Evolutionary conservation across 2,797 vertebrate genomes (phyloP).

Genomic region (Lerista edwardsae): DNA sequence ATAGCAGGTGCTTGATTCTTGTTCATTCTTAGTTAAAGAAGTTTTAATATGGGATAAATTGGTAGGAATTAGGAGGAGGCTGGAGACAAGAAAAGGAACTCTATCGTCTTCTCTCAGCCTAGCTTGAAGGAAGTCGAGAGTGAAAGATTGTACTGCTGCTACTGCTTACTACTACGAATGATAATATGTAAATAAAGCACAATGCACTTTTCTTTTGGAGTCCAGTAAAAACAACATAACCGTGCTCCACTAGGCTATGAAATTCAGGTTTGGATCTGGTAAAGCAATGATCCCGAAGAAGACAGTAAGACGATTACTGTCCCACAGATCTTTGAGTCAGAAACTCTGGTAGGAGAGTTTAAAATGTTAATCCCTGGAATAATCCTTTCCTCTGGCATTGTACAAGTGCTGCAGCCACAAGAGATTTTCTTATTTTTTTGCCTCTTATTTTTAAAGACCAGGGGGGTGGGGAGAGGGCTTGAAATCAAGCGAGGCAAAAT

Average conservation of each 20-base stretch:
- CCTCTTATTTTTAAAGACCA: constrained; percentile 45
- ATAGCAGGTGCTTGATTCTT: constrained; percentile 86
- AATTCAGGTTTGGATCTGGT: constrained; percentile 77
- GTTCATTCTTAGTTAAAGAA: constrained; percentile 82
- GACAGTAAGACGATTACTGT: constrained; percentile 83
- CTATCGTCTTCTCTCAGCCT: constrained; percentile 53
- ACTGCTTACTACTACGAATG: constrained; percentile 19
- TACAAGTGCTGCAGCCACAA: constrained; percentile 70
- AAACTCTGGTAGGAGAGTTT: constrained; percentile 84
- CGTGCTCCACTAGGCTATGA: constrained; percentile 74
- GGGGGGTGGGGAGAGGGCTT: constrained; percentile 15
- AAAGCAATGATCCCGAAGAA: constrained; percentile 78
- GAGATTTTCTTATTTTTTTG: constrained; percentile 70
- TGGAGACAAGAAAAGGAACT: constrained; percentile 69
- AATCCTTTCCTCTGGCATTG: constrained; percentile 82
- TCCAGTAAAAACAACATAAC: not conserved
- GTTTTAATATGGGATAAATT: constrained; percentile 89
- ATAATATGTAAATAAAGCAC: not conserved
- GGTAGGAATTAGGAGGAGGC: constrained; percentile 79
- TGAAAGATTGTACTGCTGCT: constrained; percentile 17
- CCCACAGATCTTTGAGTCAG: constrained; percentile 83
- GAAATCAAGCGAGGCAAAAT: constrained; percentile 63
- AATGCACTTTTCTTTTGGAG: not conserved
- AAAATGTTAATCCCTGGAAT: constrained; percentile 89
- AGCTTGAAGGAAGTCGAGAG: not conserved